Evolutionary conservation across 2,113 vertebrate genomes (phyloP).

Genomic region (Pteruthius melanotis): DNA sequence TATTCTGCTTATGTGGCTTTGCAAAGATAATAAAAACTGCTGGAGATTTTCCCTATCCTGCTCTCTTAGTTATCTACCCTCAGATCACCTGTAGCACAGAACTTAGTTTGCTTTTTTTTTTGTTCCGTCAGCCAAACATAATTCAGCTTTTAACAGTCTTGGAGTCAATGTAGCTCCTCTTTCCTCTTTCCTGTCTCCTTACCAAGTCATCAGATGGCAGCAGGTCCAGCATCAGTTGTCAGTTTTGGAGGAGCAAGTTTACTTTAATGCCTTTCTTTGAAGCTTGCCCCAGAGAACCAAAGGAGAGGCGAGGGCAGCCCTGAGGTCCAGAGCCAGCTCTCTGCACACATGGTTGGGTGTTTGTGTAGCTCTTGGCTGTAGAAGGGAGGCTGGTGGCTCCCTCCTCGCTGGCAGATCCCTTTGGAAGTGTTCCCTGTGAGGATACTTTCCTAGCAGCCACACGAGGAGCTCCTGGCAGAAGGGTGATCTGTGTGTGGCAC

Average conservation of each 20-base stretch:
- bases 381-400: background rate
- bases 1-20: background rate
- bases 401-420: rapidly evolving
- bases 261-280: background rate
- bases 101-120: background rate
- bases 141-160: background rate
- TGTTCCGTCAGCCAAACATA: background rate
- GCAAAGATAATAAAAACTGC: background rate
- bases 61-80: background rate
- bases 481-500: background rate
- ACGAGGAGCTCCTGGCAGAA: background rate
- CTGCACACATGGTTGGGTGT: rapidly evolving
- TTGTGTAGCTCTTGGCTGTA: background rate
- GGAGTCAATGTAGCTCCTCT: background rate
- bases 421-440: background rate
- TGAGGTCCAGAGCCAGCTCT: background rate
- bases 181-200: background rate
- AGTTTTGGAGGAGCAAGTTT: background rate
- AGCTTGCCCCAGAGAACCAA: background rate
- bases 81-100: background rate
- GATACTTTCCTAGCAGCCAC: background rate
- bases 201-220: background rate
- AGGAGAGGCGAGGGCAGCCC: background rate
- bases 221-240: background rate
- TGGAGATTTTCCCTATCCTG: background rate